phyloP scores from a whole-genome alignment of 2,888 invertebrate genomes.

The Agriopis leucophaearia region DNA sequence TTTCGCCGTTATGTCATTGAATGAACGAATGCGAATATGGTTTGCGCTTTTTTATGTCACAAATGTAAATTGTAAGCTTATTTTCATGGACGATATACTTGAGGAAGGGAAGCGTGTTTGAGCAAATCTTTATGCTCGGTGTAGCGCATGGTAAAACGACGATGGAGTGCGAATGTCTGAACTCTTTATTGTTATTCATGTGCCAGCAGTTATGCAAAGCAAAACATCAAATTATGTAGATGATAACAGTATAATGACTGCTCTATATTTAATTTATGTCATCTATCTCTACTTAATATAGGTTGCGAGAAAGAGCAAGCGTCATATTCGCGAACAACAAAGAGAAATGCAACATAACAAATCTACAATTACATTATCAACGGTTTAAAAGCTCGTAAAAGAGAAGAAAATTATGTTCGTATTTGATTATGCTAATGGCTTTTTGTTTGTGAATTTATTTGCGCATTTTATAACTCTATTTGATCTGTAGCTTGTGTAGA shows the following conservation, averaged over 20 bases:
- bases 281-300: conserved; percentile 54
- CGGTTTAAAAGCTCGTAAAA: conserved; percentile 42
- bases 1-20: conserved; percentile 25
- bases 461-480: conserved; percentile 36
- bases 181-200: conserved; percentile 64
- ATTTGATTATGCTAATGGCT: conserved; percentile 41
- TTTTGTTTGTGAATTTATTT: conserved; percentile 41
- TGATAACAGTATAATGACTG: conserved; percentile 67
- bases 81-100: conserved; percentile 30
- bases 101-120: conserved; percentile 29
- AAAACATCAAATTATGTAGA: conserved; percentile 74
- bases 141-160: conserved; percentile 50
- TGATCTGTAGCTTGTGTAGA: conserved; percentile 27
- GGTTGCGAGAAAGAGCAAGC: conserved; percentile 30
- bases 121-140: conserved; percentile 42
- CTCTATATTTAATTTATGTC: conserved; percentile 62
- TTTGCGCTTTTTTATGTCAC: conserved; percentile 42
- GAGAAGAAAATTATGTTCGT: conserved; percentile 38
- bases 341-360: conserved; percentile 37
- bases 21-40: conserved; percentile 37
- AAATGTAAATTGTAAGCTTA: conserved; percentile 36
- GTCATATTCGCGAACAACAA: conserved; percentile 15
- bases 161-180: conserved; percentile 59
- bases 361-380: conserved; percentile 34
- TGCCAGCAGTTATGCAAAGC: conserved; percentile 69